Evolutionary conservation across 2,888 invertebrate genomes (phyloP), one percentile per base, ranked within the genome.

Genomic region (Elegia similella): DNA sequence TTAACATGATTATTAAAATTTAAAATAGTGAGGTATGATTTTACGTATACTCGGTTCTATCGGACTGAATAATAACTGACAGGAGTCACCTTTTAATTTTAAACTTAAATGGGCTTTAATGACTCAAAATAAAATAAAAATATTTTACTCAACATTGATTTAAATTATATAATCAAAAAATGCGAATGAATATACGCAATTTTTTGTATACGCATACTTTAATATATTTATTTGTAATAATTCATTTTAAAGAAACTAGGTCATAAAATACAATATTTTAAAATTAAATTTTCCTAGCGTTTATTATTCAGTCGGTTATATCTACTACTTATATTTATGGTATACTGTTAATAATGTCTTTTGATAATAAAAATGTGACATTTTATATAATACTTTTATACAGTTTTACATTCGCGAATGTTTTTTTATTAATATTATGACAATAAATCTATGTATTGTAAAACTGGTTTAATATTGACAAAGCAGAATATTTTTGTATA

Each of bases 1-100:
- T 43, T 16, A 44, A 32, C 10, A 34, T 44, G 44, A 34, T 44
- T 55, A 30, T 46, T 55, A 55, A 46, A 59, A 59, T 66, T 63
- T 64, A 58, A 57, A 61, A 60, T 62, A 63, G 50, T 66, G 66
- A 66, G 66, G 66, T 66, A 66, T 62, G 59, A 44, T 57, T 56
- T 64, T 64, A 64, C 64, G 64, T 64, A 64, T 64, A 64, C 64
- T 42, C 61, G 59, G 64, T 62, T 48, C 52, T 55, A 56, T 56
- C 8, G 7, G 44, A 29, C 52, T 56, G 60, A 60, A 56, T 58
- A 61, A 59, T 59, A 61, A 61, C 55, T 59, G 48, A 12, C 43
- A 47, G 34, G 34, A 34, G 2, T 34, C 8, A 12, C 2, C 0
- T 34, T 10, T 34, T 10, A 7, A 10, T 34, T 1, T 10, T 2